These are phyloP conservation scores for Drosophila borborema DNA, from an alignment of 2,888 invertebrate species.

Conservation along the genomic window DNA sequence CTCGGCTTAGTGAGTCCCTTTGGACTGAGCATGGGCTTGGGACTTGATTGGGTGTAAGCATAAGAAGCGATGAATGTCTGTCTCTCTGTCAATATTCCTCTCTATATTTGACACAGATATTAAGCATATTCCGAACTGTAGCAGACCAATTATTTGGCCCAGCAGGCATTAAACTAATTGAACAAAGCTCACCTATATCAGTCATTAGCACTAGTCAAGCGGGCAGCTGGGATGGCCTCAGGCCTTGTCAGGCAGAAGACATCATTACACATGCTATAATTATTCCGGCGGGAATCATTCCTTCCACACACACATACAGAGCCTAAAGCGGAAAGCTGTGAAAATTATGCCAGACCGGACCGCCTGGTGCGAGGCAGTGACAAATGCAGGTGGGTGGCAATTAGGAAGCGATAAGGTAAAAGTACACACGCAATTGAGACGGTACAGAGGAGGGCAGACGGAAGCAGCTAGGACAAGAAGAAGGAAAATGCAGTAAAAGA, in stretches of 20 bases:
- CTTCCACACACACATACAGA: constrained; percentile 4
- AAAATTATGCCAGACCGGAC: constrained; percentile 56
- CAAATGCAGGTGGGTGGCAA: constrained; percentile 53
- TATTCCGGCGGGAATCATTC: constrained; percentile 77
- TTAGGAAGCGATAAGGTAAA: constrained; percentile 77
- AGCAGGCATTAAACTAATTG: constrained; percentile 63
- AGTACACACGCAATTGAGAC: constrained; percentile 46
- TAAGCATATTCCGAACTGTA: constrained; percentile 2
- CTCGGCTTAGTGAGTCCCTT: too few relatives aligned
- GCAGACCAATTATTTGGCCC: constrained; percentile 60
- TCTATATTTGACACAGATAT: constrained; percentile 8
- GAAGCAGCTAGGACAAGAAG: constrained; percentile 38
- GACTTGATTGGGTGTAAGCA: background rate
- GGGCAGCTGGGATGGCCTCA: constrained; percentile 48
- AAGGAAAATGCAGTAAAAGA: constrained; percentile 58
- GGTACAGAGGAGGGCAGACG: constrained; percentile 13
- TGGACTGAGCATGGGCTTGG: too few relatives aligned
- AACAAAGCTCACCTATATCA: constrained; percentile 65
- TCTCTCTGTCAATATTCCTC: too few relatives aligned
- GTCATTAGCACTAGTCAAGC: constrained; percentile 52
- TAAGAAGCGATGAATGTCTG: background rate
- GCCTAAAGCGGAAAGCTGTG: constrained; percentile 32
- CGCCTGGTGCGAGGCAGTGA: constrained; percentile 29
- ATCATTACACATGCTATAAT: constrained; percentile 58
- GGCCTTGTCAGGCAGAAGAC: constrained; percentile 50